Evolutionary conservation across 2,113 vertebrate species (phyloP), one percentile per base, ranked within the genome.

Genomic region (Gadus chalcogrammus): DNA sequence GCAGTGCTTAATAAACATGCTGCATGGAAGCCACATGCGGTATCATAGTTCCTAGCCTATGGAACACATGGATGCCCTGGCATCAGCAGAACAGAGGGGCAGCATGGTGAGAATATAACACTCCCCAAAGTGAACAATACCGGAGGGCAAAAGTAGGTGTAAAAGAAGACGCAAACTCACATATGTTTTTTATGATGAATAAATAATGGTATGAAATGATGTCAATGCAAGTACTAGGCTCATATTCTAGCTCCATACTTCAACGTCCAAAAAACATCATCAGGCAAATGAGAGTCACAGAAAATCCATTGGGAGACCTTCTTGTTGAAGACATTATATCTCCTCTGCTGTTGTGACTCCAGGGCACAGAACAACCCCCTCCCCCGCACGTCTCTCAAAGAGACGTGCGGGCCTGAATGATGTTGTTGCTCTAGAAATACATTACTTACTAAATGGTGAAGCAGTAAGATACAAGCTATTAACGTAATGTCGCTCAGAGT

Each of bases 291-390:
- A 68, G 35, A 81, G 76, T 70, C 64, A 64, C 61, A 68, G 73
- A 67, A 70, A 65, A 70, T 72, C 68, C 72, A 74, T 79, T 87
- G 65, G 35, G 67, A 75, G 70, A 77, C 66, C 69, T 72, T 28
- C 67, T 79, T 69, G 64, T 42, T 77, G 72, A 81, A 77, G 73
- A 82, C 79, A 82, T 82, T 79, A 80, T 72, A 53, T 76, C 70
- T 69, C 73, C 31, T 70, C 58, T 59, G 72, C 63, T 62, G 70
- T 67, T 68, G 22, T 64, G 71, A 70, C 65, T 71, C 48, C 55
- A 61, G 71, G 70, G 65, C 76, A 73, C 42, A 68, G 52, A 74
- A 84, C 75, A 53, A 75, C n/a, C 24, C 72, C 72, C 56, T 12
- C 24, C 15, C 69, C 58, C 77, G 5, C 28, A 31, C 28, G 2